These are phyloP conservation scores for Atherix ibis DNA, from an alignment of 2,888 invertebrate genomes.

Conservation along the genomic window DNA sequence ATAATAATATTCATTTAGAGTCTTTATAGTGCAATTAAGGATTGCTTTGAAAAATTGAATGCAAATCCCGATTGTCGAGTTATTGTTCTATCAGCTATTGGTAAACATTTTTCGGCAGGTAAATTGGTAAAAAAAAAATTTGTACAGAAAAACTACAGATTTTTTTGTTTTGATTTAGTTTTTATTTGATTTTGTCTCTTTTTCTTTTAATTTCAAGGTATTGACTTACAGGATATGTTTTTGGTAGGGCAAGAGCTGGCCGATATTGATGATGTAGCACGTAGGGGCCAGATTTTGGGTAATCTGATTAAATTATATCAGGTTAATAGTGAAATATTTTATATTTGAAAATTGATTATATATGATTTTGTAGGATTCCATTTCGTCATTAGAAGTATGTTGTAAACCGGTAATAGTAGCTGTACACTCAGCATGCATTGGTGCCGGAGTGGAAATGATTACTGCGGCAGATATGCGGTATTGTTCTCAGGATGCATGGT, in stretches of 20 bases:
- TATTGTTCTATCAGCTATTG: slow-evolving; percentile 71
- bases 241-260: slow-evolving; percentile 26
- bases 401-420: slow-evolving; percentile 82
- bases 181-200: slow-evolving; percentile 1
- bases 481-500: slow-evolving; percentile 76
- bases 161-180: slow-evolving; percentile 5
- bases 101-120: slow-evolving; percentile 78
- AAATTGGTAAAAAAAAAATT: slow-evolving; percentile 72
- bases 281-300: slow-evolving; percentile 53
- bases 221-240: slow-evolving; percentile 39
- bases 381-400: slow-evolving; percentile 71
- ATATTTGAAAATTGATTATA: background rate
- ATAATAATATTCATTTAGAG: slow-evolving; percentile 20
- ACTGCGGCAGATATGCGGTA: slow-evolving; percentile 85
- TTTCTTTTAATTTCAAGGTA: slow-evolving; percentile 33
- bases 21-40: slow-evolving; percentile 57
- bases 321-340: slow-evolving; percentile 11
- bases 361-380: slow-evolving; percentile 36
- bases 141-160: background rate
- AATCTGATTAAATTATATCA: slow-evolving; percentile 53
- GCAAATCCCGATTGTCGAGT: slow-evolving; percentile 69
- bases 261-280: slow-evolving; percentile 56
- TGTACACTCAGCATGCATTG: slow-evolving; percentile 77
- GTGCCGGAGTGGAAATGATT: slow-evolving; percentile 79
- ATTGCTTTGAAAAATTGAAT: slow-evolving; percentile 63